Conservation (phyloP, 2,113 vertebrate species). For the Pseudolaguvia tuberculata region DNA sequence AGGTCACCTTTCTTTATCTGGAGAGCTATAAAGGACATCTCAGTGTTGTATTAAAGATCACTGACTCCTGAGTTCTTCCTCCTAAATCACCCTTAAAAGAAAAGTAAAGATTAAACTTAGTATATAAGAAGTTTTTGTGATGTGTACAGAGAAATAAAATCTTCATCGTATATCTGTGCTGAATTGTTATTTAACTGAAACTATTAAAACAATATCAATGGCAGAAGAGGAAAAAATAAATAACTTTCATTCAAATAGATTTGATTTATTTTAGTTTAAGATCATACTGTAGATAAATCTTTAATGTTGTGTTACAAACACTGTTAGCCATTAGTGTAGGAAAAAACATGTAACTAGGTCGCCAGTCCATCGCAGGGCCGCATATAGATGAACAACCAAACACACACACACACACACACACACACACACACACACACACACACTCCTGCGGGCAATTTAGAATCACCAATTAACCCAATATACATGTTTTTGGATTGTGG, state of each 20-base stretch:
- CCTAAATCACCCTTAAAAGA: constrained; percentile 17
- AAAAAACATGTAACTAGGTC: no score
- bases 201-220: neutral
- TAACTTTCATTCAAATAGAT: no score
- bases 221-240: neutral
- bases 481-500: no score
- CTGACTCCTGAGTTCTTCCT: constrained; percentile 14
- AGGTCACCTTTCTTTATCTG: constrained; percentile 29
- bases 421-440: no score
- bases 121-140: constrained; percentile 11
- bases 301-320: neutral
- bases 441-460: no score
- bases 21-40: constrained; percentile 20
- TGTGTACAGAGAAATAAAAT: neutral
- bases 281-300: neutral
- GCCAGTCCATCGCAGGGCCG: no score
- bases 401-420: no score
- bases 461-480: no score
- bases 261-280: no score
- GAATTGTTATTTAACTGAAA: neutral
- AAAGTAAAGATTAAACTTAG: constrained; percentile 21
- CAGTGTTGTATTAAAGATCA: constrained; percentile 23
- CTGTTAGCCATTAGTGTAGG: neutral
- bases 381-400: no score
- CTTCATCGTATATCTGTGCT: neutral